Conservation (phyloP, 1,140 invertebrate species). For the Stegodyphus mimosarum region DNA sequence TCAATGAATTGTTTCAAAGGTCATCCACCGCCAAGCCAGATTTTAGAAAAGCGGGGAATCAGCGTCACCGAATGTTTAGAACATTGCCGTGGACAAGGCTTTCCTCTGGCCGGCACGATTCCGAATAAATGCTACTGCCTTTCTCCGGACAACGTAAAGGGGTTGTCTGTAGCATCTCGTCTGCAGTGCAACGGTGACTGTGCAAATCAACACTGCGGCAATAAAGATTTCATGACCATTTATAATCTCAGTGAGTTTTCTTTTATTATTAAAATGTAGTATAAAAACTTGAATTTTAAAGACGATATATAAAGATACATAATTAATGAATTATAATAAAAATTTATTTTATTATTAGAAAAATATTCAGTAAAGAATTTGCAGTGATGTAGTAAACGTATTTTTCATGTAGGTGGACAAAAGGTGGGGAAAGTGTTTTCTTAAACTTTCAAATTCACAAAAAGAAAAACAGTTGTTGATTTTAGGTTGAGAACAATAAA, state of each 20-base stretch:
- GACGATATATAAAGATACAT: too few species aligned
- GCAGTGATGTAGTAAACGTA: too few species aligned
- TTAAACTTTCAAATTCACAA: too few species aligned
- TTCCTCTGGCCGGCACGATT: conserved; percentile 32
- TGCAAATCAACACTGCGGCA: conserved; percentile 47
- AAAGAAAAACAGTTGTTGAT: too few species aligned
- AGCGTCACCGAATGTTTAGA: conserved; percentile 58
- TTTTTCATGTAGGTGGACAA: too few species aligned
- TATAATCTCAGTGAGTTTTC: conserved; percentile 54
- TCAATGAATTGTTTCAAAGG: conserved; percentile 57
- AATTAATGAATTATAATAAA: too few species aligned
- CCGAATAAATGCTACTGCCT: conserved; percentile 35
- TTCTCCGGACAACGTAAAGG: background rate
- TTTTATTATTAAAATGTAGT: background rate
- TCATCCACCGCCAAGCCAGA: conserved; percentile 17
- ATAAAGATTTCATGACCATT: conserved; percentile 43
- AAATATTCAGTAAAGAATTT: too few species aligned
- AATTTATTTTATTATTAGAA: too few species aligned
- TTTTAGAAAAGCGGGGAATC: conserved; percentile 31
- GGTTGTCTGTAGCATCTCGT: background rate
- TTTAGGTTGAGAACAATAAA: too few species aligned
- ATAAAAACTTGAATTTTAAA: too few species aligned
- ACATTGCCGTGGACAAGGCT: conserved; percentile 51
- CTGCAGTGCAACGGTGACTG: conserved; percentile 36
- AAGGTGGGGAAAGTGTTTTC: too few species aligned